Evolutionary conservation across 2,888 invertebrate genomes (phyloP).

Genomic region (Leptinotarsa haldemani): DNA sequence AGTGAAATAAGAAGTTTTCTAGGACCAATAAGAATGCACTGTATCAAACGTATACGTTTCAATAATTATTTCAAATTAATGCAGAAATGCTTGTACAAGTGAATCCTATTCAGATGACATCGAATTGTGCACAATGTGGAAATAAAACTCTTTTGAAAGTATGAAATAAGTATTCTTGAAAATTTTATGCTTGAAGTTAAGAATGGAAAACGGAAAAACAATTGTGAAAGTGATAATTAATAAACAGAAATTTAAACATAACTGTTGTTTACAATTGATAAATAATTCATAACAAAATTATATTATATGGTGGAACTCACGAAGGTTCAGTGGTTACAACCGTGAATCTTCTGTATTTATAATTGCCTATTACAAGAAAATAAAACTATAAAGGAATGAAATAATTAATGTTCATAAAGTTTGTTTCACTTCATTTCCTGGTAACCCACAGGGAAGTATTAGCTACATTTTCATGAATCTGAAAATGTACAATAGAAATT

Average conservation of each 20-base stretch:
- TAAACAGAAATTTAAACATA: not conserved
- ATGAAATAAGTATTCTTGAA: too few relatives aligned
- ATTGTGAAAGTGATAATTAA: not conserved
- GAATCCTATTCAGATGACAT: too few relatives aligned
- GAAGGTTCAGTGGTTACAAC: not conserved
- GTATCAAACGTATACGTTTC: too few relatives aligned
- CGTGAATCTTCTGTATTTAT: not conserved
- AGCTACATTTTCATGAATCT: not conserved
- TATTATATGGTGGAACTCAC: not conserved
- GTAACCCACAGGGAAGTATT: not conserved
- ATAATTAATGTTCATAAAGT: not conserved
- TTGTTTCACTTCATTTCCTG: not conserved
- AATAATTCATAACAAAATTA: not conserved
- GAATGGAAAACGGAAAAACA: too few relatives aligned
- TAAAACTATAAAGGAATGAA: not conserved
- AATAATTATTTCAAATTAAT: too few relatives aligned
- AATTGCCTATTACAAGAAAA: not conserved
- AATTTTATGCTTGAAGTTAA: too few relatives aligned
- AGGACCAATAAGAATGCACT: too few relatives aligned
- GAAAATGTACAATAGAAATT: not conserved
- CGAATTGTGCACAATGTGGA: too few relatives aligned
- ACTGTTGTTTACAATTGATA: not conserved
- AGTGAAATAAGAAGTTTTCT: too few relatives aligned
- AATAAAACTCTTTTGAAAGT: too few relatives aligned
- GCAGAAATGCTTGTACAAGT: too few relatives aligned